Evolutionary conservation across 2,888 invertebrate species (phyloP).

Genomic region (Phasia obesa): DNA sequence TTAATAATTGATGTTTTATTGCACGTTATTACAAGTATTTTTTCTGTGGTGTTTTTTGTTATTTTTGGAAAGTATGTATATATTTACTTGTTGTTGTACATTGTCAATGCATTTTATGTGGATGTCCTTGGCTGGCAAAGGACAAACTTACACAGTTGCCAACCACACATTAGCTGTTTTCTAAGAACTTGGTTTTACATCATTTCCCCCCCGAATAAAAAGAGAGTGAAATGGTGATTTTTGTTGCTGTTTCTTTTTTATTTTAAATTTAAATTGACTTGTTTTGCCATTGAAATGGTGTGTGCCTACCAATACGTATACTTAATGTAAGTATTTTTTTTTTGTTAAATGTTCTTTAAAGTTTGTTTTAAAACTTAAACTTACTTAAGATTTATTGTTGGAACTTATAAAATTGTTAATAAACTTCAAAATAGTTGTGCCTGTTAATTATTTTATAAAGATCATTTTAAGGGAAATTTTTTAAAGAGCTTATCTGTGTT

Average conservation of each 20-base stretch:
- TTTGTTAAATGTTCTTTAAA: neutral
- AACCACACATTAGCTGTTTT: conserved; percentile 16
- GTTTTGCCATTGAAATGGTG: conserved; percentile 47
- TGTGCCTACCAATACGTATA: conserved; percentile 64
- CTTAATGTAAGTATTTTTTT: conserved; percentile 51
- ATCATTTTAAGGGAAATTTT: too few species aligned
- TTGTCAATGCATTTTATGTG: conserved; percentile 45
- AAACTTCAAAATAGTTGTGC: too few species aligned
- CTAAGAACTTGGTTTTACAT: conserved; percentile 2
- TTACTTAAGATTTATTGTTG: too few species aligned
- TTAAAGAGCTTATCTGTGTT: too few species aligned
- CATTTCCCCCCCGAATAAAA: conserved; percentile 21
- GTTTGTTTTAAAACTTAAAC: neutral
- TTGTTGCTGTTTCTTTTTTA: conserved; percentile 16
- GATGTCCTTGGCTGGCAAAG: conserved; percentile 66
- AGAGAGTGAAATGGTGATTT: conserved; percentile 37
- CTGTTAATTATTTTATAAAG: too few species aligned
- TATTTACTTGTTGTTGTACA: conserved; percentile 7
- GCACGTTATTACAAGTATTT: conserved; percentile 56
- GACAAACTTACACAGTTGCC: conserved; percentile 58
- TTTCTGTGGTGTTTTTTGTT: too few species aligned
- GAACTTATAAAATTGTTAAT: too few species aligned
- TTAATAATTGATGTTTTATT: conserved; percentile 68
- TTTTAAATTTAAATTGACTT: conserved; percentile 15
- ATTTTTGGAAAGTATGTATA: conserved; percentile 3